These are phyloP conservation scores for Chloebia gouldiae DNA, from an alignment of 2,113 vertebrate species.

Conservation along the genomic window DNA sequence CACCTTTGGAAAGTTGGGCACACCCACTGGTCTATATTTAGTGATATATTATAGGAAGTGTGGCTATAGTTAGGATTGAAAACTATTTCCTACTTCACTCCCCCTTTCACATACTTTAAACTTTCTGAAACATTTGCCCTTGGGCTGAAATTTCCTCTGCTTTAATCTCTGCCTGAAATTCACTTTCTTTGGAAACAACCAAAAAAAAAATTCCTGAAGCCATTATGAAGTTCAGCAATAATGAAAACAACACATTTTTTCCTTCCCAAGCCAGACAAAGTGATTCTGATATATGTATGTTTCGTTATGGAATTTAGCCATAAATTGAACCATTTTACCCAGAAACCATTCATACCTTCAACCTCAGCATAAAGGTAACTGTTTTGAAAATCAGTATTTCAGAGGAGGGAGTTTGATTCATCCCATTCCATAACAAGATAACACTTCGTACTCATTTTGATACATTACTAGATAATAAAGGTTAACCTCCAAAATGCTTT, in stretches of 20 bases:
- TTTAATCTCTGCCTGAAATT: slow-evolving; percentile 60
- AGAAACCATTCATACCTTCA: not conserved
- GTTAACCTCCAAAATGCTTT: not conserved
- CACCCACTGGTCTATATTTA: slow-evolving; percentile 39
- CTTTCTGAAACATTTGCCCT: slow-evolving; percentile 56
- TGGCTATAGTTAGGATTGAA: slow-evolving; percentile 38
- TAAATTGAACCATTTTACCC: not conserved
- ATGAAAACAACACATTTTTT: slow-evolving; percentile 44
- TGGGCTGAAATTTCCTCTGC: slow-evolving; percentile 60
- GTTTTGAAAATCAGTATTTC: slow-evolving; percentile 7
- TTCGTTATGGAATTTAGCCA: not conserved
- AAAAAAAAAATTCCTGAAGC: slow-evolving; percentile 35
- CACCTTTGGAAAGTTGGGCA: not conserved
- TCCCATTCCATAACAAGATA: slow-evolving; percentile 20
- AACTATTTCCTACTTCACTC: slow-evolving; percentile 57
- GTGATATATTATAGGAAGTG: slow-evolving; percentile 16
- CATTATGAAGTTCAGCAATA: slow-evolving; percentile 52
- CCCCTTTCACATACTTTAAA: slow-evolving; percentile 39
- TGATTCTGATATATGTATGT: slow-evolving; percentile 21
- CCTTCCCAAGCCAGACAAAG: not conserved
- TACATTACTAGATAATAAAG: slow-evolving; percentile 7
- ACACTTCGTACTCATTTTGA: not conserved
- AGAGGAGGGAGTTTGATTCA: slow-evolving; percentile 25
- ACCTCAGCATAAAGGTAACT: not conserved
- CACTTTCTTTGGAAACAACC: slow-evolving; percentile 35